A percentile compares a stretch with the other conserved stretches of the same genome.
Evolutionary conservation across 2,888 invertebrate species (phyloP).

Genomic region (Dichetophora obliterata): DNA sequence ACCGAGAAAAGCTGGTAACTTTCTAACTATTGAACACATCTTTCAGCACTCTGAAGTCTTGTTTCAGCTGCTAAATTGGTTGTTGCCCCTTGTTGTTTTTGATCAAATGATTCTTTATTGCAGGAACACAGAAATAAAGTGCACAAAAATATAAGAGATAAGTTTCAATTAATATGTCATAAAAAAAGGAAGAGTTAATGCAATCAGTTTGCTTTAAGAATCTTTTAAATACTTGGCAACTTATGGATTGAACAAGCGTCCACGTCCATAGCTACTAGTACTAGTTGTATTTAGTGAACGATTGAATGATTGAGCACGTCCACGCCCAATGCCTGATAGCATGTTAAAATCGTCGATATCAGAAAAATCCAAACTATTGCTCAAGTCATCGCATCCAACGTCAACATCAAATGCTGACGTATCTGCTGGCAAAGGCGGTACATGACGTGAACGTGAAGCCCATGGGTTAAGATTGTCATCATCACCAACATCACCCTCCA

Average conservation of each 20-base stretch:
- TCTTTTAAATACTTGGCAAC: background rate
- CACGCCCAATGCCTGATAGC: constrained; percentile 51
- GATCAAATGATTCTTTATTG: background rate
- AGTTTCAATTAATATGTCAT: background rate
- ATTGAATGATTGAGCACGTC: constrained; percentile 43
- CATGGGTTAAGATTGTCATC: constrained; percentile 51
- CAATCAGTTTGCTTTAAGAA: background rate
- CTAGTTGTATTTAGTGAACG: constrained; percentile 31
- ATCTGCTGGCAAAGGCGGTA: constrained; percentile 54
- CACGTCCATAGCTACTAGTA: constrained; percentile 45
- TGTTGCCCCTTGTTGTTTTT: too few species aligned
- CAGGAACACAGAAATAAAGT: background rate
- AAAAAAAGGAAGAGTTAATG: background rate
- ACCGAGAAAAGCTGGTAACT: too few species aligned
- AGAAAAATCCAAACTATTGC: constrained; percentile 39
- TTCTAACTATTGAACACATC: too few species aligned
- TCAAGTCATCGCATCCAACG: constrained; percentile 29
- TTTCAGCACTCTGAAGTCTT: too few species aligned
- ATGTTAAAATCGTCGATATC: constrained; percentile 50
- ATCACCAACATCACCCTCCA: constrained; percentile 39
- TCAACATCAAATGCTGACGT: constrained; percentile 52
- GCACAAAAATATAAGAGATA: background rate
- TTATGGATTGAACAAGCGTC: constrained; percentile 40
- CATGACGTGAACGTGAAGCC: constrained; percentile 51
- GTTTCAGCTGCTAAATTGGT: too few species aligned